phyloP scores from a whole-genome alignment of 2,888 invertebrate species.

The Sericinus montela region DNA sequence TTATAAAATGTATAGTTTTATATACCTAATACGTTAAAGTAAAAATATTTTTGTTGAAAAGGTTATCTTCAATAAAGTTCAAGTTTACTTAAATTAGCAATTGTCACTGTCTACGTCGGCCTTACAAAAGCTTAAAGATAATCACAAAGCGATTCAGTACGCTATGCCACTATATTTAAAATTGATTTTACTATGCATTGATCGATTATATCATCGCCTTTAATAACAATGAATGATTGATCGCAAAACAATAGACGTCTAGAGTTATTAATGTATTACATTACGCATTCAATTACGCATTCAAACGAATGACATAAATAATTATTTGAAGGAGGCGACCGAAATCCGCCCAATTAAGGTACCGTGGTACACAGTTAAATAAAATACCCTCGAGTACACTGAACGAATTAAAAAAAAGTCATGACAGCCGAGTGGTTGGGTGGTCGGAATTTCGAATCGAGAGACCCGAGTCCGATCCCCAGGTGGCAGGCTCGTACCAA shows the following conservation, averaged over 20 bases:
- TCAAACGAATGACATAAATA: too few relatives aligned
- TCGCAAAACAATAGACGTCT: slow-evolving; percentile 8
- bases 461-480: too few relatives aligned
- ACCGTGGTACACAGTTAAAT: too few relatives aligned
- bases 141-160: not conserved
- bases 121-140: not conserved
- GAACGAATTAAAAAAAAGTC: too few relatives aligned
- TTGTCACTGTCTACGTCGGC: not conserved
- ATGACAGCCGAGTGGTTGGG: too few relatives aligned
- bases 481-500: too few relatives aligned
- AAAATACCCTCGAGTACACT: too few relatives aligned
- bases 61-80: slow-evolving; percentile 11
- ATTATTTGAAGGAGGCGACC: too few relatives aligned
- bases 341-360: too few relatives aligned
- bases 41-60: slow-evolving; percentile 8
- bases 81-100: slow-evolving; percentile 8
- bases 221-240: not conserved
- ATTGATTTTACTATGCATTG: not conserved
- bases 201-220: not conserved
- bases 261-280: not conserved
- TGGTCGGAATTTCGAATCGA: too few relatives aligned
- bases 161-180: not conserved
- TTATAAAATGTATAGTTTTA: too few relatives aligned
- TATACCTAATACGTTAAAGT: not conserved
- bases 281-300: not conserved